Percentiles rank a stretch among this genome's conserved stretches.
Evolutionary conservation across 2,113 vertebrate genomes (phyloP).

Genomic region (Gnathonemus longibarbis): DNA sequence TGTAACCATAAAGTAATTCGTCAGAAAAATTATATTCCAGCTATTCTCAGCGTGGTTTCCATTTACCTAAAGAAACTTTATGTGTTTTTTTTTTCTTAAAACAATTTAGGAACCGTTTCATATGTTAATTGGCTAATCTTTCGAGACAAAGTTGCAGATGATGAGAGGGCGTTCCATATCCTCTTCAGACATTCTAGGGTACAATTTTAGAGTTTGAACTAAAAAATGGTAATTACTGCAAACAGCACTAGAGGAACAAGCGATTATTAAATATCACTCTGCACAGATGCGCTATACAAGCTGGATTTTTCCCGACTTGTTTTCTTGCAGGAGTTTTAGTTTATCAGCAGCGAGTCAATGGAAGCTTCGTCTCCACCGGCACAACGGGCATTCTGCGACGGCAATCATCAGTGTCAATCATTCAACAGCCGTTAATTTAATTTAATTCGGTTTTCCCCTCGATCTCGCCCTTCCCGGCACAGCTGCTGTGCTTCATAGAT

Average conservation of each 20-base stretch:
- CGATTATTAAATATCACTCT: neutral
- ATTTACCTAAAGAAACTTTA: neutral
- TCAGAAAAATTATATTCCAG: neutral
- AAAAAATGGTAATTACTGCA: neutral
- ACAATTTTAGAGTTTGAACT: conserved; percentile 1
- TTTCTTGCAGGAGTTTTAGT: neutral
- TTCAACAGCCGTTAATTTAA: neutral
- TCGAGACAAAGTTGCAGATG: neutral
- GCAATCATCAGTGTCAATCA: neutral
- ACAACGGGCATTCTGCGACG: neutral
- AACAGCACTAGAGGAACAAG: neutral
- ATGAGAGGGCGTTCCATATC: neutral
- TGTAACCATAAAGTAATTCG: neutral
- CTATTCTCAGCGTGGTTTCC: neutral
- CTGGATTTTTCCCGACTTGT: neutral
- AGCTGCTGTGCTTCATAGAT: neutral
- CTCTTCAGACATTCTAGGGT: neutral
- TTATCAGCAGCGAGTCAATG: neutral
- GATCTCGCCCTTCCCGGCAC: neutral
- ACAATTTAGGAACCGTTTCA: neutral
- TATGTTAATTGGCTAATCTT: conserved; percentile 12
- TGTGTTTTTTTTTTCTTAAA: neutral
- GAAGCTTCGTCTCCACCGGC: neutral
- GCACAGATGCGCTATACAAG: neutral
- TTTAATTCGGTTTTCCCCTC: neutral